Conservation (phyloP, 2,888 invertebrate species). For the Chromoteleia sp. region DNA sequence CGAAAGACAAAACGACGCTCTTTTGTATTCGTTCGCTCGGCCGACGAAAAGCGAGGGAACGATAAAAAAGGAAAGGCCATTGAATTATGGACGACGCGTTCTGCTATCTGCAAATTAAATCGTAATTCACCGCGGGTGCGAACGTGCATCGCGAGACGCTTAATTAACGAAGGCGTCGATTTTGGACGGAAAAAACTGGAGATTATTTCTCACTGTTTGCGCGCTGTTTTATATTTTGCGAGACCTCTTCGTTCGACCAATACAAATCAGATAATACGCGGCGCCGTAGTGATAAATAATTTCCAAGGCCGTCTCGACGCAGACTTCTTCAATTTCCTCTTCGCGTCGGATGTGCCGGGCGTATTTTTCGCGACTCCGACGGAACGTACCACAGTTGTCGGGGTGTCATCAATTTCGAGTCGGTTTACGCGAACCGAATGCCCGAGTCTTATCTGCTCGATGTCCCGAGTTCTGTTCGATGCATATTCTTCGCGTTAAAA, state of each 20-base stretch:
- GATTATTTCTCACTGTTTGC: neutral
- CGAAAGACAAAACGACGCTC: constrained; percentile 36
- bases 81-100: constrained; percentile 13
- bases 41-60: neutral
- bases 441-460: too few species aligned
- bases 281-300: neutral
- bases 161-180: constrained; percentile 65
- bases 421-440: too few species aligned
- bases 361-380: neutral
- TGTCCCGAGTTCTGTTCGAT: too few species aligned
- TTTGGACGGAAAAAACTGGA: constrained; percentile 30
- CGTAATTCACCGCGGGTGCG: constrained; percentile 15
- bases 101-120: constrained; percentile 35
- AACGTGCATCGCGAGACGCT: neutral
- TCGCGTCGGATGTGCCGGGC: neutral
- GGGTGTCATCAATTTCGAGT: neutral
- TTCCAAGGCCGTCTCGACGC: neutral
- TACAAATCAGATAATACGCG: neutral
- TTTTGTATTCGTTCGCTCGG: constrained; percentile 20
- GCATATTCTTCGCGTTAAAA: neutral
- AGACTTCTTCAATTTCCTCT: constrained; percentile 1
- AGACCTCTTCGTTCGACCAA: neutral
- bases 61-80: neutral
- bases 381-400: neutral
- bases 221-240: neutral